These are phyloP conservation scores for Miltochrista miniata DNA, from an alignment of 2,888 invertebrate species.

Conservation along the genomic window DNA sequence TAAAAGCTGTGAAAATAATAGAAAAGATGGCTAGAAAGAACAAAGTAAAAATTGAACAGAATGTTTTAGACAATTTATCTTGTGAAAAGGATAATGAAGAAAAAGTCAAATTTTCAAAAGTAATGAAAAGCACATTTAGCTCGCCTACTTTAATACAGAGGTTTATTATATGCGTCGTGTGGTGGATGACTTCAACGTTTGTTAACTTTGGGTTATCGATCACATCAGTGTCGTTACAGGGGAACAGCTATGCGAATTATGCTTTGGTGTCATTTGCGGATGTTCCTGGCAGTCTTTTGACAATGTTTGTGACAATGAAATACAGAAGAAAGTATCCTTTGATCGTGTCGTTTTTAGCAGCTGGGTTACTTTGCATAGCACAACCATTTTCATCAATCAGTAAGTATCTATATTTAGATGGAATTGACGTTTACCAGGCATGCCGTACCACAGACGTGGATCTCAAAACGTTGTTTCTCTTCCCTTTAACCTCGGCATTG, in stretches of 20 bases:
- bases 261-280: slow-evolving; percentile 83
- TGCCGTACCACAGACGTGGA: no score
- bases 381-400: slow-evolving; percentile 84
- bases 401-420: slow-evolving; percentile 48
- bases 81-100: slow-evolving; percentile 45
- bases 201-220: slow-evolving; percentile 91
- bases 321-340: slow-evolving; percentile 83
- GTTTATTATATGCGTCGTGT: slow-evolving; percentile 64
- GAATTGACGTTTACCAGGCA: no score
- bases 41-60: slow-evolving; percentile 56
- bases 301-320: slow-evolving; percentile 79
- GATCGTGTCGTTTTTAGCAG: slow-evolving; percentile 78
- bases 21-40: slow-evolving; percentile 83
- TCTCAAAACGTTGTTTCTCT: no score
- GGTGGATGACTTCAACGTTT: slow-evolving; percentile 87
- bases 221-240: slow-evolving; percentile 88
- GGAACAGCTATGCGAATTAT: slow-evolving; percentile 90
- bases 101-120: slow-evolving; percentile 38
- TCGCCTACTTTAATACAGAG: slow-evolving; percentile 58
- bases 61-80: slow-evolving; percentile 40
- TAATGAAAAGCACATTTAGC: slow-evolving; percentile 59
- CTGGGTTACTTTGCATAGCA: slow-evolving; percentile 82
- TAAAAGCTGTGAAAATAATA: slow-evolving; percentile 85
- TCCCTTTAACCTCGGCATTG: no score
- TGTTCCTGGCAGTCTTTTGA: slow-evolving; percentile 82